Evolutionary conservation across 2,113 vertebrate genomes (phyloP), one percentile per base, ranked within the genome.

Genomic region (Chloropsis hardwickii): DNA sequence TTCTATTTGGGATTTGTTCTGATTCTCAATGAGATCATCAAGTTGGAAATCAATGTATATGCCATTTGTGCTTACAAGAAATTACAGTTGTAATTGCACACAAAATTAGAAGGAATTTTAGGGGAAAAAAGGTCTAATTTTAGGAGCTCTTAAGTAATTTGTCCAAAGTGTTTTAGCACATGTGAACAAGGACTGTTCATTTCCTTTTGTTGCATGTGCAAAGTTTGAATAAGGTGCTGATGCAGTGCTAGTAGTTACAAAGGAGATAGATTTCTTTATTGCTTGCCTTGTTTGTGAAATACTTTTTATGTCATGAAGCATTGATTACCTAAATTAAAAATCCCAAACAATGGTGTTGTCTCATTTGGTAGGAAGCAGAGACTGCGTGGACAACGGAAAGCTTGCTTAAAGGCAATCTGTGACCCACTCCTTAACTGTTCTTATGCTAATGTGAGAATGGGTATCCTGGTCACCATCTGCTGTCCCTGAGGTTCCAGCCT

Each of bases 381-480:
- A 76, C 53, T 92, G 70, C 51, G 70, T 64, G 81, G 92, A 83
- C 94, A 86, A 95, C 35, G 35, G 90, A 78, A 95, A 97, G 80
- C 79, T 94, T 94, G 94, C 93, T 96, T 65, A 80, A 73, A 97
- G 95, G 94, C 97, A 95, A 84, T 94, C 71, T 94, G 97, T 95
- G 94, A 92, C 91, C 91, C 84, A 66, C 70, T 96, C 83, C 35
- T 1, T 48, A 14, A 14, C 91, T 87, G 96, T 96, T 97, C 87
- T 95, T 58, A 97, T 97, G 97, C 83, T 97, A 97, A 97, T 97
- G 86, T 91, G 86, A 91, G 91, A 84, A 84, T 94, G 76, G 94
- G 86, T 81, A n/a, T 97, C 96, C 96, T 94, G 93, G 90, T 72
- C 79, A 92, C 97, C 97, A 98, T 98, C 97, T 98, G 97, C 95